These are phyloP conservation scores for Ormyrus nitidulus DNA, from an alignment of 2,888 invertebrate genomes.

Conservation along the genomic window DNA sequence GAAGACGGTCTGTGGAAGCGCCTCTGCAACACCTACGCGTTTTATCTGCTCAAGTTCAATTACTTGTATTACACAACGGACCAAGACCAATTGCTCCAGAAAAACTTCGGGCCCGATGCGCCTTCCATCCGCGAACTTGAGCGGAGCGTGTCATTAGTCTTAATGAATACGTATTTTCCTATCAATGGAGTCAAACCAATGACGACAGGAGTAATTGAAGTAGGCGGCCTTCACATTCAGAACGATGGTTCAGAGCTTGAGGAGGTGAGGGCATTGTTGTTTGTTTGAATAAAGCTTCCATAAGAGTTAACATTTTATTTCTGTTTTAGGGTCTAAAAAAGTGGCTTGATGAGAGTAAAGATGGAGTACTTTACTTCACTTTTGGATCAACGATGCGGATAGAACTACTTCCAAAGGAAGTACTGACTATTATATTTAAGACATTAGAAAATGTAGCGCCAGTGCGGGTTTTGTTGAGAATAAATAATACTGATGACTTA, in stretches of 20 bases:
- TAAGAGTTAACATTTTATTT: not conserved
- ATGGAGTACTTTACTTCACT: constrained; percentile 71
- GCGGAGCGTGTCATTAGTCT: constrained; percentile 75
- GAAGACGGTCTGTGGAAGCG: constrained; percentile 60
- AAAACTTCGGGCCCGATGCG: constrained; percentile 63
- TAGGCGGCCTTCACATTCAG: constrained; percentile 78
- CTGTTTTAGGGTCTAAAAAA: constrained; percentile 65
- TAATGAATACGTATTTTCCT: constrained; percentile 77
- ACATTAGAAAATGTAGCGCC: constrained; percentile 67
- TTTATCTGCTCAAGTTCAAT: constrained; percentile 50
- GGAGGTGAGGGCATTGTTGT: constrained; percentile 56
- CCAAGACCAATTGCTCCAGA: constrained; percentile 62
- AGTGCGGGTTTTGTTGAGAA: constrained; percentile 67
- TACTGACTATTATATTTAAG: constrained; percentile 63
- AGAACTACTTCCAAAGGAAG: constrained; percentile 65
- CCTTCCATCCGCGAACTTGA: constrained; percentile 75
- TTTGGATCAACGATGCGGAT: constrained; percentile 71
- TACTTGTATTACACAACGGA: constrained; percentile 59
- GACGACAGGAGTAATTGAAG: constrained; percentile 75
- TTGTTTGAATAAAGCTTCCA: not conserved
- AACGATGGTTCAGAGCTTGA: constrained; percentile 63
- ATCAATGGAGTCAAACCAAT: constrained; percentile 75
- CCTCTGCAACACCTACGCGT: constrained; percentile 60
- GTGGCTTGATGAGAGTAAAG: constrained; percentile 69
- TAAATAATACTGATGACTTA: constrained; percentile 62